Base-by-base conservation (phyloP, 1,140 invertebrate species). In the Condylostylus longicornis region DNA sequence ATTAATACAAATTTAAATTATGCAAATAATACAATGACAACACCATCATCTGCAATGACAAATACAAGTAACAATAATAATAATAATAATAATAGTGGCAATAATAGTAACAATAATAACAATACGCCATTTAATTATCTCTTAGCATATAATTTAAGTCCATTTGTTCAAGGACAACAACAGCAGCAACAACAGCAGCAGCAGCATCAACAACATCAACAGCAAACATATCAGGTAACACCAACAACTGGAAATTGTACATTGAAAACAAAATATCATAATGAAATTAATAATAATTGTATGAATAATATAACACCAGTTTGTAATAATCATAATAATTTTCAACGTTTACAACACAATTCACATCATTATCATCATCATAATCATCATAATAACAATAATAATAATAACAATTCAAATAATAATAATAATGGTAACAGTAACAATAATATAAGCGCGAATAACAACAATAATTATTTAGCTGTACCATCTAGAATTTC, bases 81-180 rank as follows among this genome's bases (percentile, higher is more conserved):
- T 31, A 36, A 33, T 20, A 33, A 22, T 42, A 33, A 31, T 30
- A 27, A 20, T 42, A 18, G 27, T 36, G 15, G 43, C 31, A 52
- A 52, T 44, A 49, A 42, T 30, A 48, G 48, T 31, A 15, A 54
- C 41, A 30, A 48, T 9, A 49, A 41, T 21, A 43, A 39, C 17
- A 51, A 45, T 35, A n/a, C n/a, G 44, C 29, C n/a, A 14, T 21
- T 17, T 30, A 31, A 29, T 23, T 25, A 18, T 41, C 40, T 18
- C n/a, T 50, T 20, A 38, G 41, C 37, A 54, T 53, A n/a, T n/a
- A n/a, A n/a, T n/a, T n/a, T n/a, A n/a, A n/a, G n/a, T n/a, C n/a
- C n/a, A n/a, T n/a, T n/a, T n/a, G n/a, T n/a, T 7, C 6, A 13
- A 6, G 6, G 29, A 18, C 18, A 18, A 12, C 29, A 30, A 13